Base-by-base conservation (phyloP, 1,140 invertebrate genomes). In the Orchestia grillus region DNA sequence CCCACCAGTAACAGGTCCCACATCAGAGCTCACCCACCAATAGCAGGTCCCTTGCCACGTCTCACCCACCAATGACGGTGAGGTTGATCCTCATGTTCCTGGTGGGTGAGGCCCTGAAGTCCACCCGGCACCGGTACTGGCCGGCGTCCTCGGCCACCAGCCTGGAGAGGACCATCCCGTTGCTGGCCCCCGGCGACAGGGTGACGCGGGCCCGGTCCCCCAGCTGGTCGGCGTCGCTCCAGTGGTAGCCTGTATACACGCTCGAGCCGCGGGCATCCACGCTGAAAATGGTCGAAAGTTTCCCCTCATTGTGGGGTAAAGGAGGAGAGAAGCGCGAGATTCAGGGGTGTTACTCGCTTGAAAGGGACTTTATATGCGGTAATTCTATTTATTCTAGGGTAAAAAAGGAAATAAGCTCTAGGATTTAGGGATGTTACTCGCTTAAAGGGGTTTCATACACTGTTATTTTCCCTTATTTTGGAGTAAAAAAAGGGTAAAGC, bases 91-190 rank as follows among this genome's bases (percentile, higher is more conserved):
- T 96, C 44, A 96, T 97, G 96, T 97, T 97, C 90, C 97, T 96
- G 45, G 97, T 97, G 42, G 97, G 97, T 16, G 97, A 97, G 95
- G 97, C 97, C 45, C 96, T 96, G 96, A 97, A 97, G 95, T 97
- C 97, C 41, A 97, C 97, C 88, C 97, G 97, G 96, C 97, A 97
- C 90, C 97, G 96, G 96, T 97, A 97, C 87, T 97, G 96, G 15
- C 97, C 97, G n/a, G 97, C 97, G 95, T 97, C 97, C 23, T 97
- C 97, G 19, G 40, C 88, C 44, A 87, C 94, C 42, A 97, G 95
- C 87, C 97, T 96, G 47, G 96, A 62, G 40, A 97, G 88, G 44
- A 96, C 95, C 43, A 97, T 96, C 87, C 96, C 44, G 96, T 96
- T 96, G 95, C 94, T 41, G 40, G 44, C 42, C 92, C 96, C 43